phyloP scores from a whole-genome alignment of 1,140 invertebrate species.

The Panagrolaimus sp. region DNA sequence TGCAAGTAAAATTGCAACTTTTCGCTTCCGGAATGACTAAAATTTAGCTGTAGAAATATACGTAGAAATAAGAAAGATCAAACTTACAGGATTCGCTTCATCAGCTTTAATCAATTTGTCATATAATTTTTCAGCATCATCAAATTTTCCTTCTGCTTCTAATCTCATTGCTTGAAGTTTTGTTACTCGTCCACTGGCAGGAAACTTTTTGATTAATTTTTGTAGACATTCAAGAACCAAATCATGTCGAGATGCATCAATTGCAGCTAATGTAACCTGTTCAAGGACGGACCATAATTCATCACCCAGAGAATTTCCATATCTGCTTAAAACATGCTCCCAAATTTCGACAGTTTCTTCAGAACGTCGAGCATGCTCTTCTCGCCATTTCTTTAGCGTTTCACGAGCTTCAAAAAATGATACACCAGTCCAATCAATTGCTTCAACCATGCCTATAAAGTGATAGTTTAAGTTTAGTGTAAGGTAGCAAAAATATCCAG shows the following conservation, averaged over 20 bases:
- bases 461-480: neutral
- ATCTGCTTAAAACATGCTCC: conserved; percentile 71
- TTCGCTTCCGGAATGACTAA: conserved; percentile 71
- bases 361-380: conserved; percentile 81
- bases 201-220: conserved; percentile 76
- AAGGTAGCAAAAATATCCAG: neutral
- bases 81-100: conserved; percentile 78
- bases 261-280: conserved; percentile 78
- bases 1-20: conserved; percentile 84
- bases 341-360: conserved; percentile 81
- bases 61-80: conserved; percentile 14
- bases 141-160: conserved; percentile 81
- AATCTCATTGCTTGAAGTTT: conserved; percentile 79
- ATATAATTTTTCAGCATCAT: conserved; percentile 79
- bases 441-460: conserved; percentile 12
- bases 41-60: conserved; percentile 18
- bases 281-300: conserved; percentile 84
- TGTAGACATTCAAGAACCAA: conserved; percentile 75
- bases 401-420: conserved; percentile 42
- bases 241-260: conserved; percentile 76
- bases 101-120: conserved; percentile 82
- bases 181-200: conserved; percentile 77
- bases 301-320: conserved; percentile 77
- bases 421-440: conserved; percentile 1
- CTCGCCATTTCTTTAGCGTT: conserved; percentile 76